phyloP scores from a whole-genome alignment of 2,113 vertebrate genomes.

The Takifugu bimaculatus region DNA sequence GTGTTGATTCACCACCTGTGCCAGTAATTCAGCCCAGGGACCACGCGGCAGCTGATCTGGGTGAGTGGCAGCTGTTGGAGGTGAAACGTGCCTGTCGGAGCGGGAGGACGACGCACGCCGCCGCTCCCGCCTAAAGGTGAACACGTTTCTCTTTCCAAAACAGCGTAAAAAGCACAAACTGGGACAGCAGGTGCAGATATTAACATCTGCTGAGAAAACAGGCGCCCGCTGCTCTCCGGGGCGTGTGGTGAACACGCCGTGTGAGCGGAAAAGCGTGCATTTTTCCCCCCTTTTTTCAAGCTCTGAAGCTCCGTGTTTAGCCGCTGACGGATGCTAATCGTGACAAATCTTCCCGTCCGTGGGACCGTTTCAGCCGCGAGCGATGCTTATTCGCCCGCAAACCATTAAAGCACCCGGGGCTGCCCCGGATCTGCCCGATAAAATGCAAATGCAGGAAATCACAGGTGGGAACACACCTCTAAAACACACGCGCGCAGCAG shows the following conservation, averaged over 20 bases:
- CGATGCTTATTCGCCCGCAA: not conserved
- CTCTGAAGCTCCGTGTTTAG: no score
- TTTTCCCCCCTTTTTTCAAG: no score
- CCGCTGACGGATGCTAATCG: no score
- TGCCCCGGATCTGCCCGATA: not conserved
- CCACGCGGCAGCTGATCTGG: conserved; percentile 38
- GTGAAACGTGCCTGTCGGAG: conserved; percentile 4
- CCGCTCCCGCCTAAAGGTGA: conserved; percentile 40
- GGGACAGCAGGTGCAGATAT: not conserved
- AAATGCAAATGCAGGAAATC: conserved; percentile 28
- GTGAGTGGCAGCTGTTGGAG: conserved; percentile 50
- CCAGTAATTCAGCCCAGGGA: conserved; percentile 14
- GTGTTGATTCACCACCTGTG: conserved; percentile 29
- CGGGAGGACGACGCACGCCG: not conserved
- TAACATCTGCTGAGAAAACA: not conserved
- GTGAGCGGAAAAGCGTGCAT: not conserved
- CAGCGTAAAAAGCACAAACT: conserved; percentile 11
- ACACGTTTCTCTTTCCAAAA: conserved; percentile 9
- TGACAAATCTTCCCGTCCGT: no score
- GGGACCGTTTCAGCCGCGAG: no score
- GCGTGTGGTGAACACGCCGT: not conserved
- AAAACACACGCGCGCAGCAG: conserved; percentile 57
- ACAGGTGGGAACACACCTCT: conserved; percentile 47
- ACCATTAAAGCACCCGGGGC: not conserved
- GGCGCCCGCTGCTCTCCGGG: not conserved